These are phyloP conservation scores for Drosophila kuntzei DNA, from an alignment of 2,888 invertebrate species.

Conservation along the genomic window DNA sequence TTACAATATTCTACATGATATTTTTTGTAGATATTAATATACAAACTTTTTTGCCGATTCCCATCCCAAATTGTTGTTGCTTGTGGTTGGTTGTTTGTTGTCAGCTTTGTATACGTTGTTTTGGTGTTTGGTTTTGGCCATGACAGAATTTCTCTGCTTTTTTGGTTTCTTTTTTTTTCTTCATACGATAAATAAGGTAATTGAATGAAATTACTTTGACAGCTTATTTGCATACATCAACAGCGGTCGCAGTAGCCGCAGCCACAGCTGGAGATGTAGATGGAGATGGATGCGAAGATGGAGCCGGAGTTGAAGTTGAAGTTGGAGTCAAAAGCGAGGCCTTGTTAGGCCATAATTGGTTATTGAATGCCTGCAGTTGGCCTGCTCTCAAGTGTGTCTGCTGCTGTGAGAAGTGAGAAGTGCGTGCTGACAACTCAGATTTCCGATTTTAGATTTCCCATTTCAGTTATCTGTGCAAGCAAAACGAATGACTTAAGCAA, in stretches of 20 bases:
- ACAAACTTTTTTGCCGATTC: background rate
- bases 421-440: slow-evolving; percentile 66
- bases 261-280: slow-evolving; percentile 20
- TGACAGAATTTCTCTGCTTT: slow-evolving; percentile 69
- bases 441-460: background rate
- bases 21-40: background rate
- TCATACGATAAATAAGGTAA: slow-evolving; percentile 78
- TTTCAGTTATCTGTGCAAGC: slow-evolving; percentile 20
- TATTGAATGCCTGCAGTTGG: slow-evolving; percentile 66
- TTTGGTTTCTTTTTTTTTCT: slow-evolving; percentile 40
- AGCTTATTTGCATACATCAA: slow-evolving; percentile 81
- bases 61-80: slow-evolving; percentile 18
- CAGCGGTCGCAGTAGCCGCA: slow-evolving; percentile 55
- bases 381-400: slow-evolving; percentile 5
- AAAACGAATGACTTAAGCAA: slow-evolving; percentile 47
- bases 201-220: slow-evolving; percentile 82
- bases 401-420: slow-evolving; percentile 62
- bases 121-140: slow-evolving; percentile 58
- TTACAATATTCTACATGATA: background rate
- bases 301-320: slow-evolving; percentile 29
- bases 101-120: slow-evolving; percentile 14
- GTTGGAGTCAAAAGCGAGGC: slow-evolving; percentile 33
- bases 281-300: slow-evolving; percentile 20
- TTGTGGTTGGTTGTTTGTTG: slow-evolving; percentile 23
- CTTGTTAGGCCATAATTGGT: slow-evolving; percentile 80